phyloP scores from a whole-genome alignment of 1,140 invertebrate genomes.

The Papilio aristodemus region DNA sequence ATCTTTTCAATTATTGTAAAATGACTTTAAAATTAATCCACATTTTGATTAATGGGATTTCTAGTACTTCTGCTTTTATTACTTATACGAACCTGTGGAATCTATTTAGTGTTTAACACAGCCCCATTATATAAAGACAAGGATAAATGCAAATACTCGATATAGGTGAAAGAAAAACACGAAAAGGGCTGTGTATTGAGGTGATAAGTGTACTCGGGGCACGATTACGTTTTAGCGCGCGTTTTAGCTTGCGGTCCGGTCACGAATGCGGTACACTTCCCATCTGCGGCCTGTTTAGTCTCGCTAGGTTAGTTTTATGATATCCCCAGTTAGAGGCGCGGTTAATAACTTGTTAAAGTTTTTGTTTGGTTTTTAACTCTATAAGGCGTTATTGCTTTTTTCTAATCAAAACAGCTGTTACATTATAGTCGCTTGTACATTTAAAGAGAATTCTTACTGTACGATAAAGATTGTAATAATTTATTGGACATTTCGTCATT shows the following conservation, averaged over 20 bases:
- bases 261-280: conserved; percentile 41
- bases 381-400: background rate
- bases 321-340: background rate
- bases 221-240: conserved; percentile 30
- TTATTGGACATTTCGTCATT: background rate
- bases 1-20: background rate
- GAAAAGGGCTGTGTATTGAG: conserved; percentile 28
- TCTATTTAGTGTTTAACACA: background rate
- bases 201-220: conserved; percentile 24
- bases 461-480: background rate
- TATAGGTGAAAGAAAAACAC: conserved; percentile 25
- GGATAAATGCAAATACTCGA: conserved; percentile 21
- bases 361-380: background rate
- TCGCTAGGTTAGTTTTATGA: conserved; percentile 13
- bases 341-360: conserved; percentile 9
- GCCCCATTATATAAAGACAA: background rate
- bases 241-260: conserved; percentile 16
- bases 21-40: background rate
- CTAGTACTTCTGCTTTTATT: too few relatives aligned
- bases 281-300: conserved; percentile 37
- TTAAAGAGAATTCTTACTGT: background rate
- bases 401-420: background rate
- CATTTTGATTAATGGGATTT: too few relatives aligned
- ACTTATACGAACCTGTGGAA: background rate
- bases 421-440: too few relatives aligned